phyloP scores from a whole-genome alignment of 2,113 vertebrate species.

The Megaleporinus macrocephalus region DNA sequence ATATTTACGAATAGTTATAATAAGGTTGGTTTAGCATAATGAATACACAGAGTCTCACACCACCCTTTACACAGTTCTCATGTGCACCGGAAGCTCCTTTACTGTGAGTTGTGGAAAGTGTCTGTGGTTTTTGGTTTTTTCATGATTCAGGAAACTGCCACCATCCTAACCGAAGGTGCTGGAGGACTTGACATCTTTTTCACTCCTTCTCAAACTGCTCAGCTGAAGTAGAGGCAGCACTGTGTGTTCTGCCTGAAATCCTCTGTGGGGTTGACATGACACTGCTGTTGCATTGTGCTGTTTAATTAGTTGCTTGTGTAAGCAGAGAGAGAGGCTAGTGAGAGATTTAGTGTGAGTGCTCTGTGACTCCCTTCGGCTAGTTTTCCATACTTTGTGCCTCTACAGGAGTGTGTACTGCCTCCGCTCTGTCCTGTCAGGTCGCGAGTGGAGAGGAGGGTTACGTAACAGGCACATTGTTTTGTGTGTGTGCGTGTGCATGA shows the following conservation, averaged over 20 bases:
- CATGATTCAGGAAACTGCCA: neutral
- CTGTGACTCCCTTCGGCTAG: conserved; percentile 27
- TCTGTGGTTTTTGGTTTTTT: neutral
- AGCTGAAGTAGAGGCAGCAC: conserved; percentile 34
- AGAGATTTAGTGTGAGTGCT: conserved; percentile 22
- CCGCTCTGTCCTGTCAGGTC: conserved; percentile 34
- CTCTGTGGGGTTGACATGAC: conserved; percentile 37
- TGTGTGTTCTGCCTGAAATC: conserved; percentile 35
- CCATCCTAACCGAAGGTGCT: neutral
- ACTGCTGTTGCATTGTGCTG: conserved; percentile 25
- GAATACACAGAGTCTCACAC: no score
- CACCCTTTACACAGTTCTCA: no score
- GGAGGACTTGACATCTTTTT: neutral
- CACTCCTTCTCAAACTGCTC: neutral
- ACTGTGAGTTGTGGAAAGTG: no score
- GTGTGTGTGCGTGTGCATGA: conserved; percentile 16
- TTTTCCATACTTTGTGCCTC: conserved; percentile 39
- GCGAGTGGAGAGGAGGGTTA: conserved; percentile 16
- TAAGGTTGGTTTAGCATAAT: no score
- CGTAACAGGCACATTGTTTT: conserved; percentile 10
- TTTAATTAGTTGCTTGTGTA: conserved; percentile 48
- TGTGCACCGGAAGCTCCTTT: no score
- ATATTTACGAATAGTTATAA: no score
- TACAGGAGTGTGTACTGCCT: neutral
- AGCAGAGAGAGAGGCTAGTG: conserved; percentile 9